A percentile compares a stretch with the other conserved stretches of the same genome.
Evolutionary conservation across 1,140 invertebrate species (phyloP).

Genomic region (Drosophila kurseongensis): DNA sequence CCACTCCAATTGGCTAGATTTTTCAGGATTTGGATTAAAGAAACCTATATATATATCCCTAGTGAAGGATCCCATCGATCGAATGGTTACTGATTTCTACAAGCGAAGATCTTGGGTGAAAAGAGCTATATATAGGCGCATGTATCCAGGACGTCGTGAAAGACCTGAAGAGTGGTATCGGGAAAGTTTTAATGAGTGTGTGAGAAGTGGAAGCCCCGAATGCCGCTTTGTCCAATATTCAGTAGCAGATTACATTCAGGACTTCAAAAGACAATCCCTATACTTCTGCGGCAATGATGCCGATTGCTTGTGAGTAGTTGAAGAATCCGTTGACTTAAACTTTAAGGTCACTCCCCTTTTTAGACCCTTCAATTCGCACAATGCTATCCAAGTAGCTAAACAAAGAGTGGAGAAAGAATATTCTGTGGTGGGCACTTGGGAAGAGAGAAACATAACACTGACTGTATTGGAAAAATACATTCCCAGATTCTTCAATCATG

Average conservation of each 20-base stretch:
- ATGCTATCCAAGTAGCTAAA: slow-evolving; percentile 92
- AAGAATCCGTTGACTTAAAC: background rate
- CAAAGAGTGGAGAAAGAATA: slow-evolving; percentile 93
- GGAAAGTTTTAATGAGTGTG: slow-evolving; percentile 95
- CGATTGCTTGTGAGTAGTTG: slow-evolving; percentile 90
- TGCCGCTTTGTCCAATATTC: slow-evolving; percentile 92
- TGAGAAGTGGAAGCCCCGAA: slow-evolving; percentile 92
- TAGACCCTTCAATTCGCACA: slow-evolving; percentile 92
- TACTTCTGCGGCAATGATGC: slow-evolving; percentile 95
- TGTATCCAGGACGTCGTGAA: slow-evolving; percentile 91
- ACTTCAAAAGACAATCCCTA: slow-evolving; percentile 91
- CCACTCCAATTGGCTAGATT: slow-evolving; percentile 86
- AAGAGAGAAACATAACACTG: slow-evolving; percentile 93
- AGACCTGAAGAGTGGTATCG: slow-evolving; percentile 92
- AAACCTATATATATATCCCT: slow-evolving; percentile 95
- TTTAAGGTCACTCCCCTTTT: background rate
- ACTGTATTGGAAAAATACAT: slow-evolving; percentile 93
- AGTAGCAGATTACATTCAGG: slow-evolving; percentile 91
- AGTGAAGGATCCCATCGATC: slow-evolving; percentile 94
- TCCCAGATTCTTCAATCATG: slow-evolving; percentile 92
- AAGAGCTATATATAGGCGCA: slow-evolving; percentile 94
- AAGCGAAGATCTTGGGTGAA: slow-evolving; percentile 90
- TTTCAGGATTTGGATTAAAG: slow-evolving; percentile 88
- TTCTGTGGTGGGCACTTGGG: slow-evolving; percentile 93
- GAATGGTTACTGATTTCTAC: slow-evolving; percentile 93